Evolutionary conservation across 2,888 invertebrate species (phyloP).

Genomic region (Macrophya alboannulata): DNA sequence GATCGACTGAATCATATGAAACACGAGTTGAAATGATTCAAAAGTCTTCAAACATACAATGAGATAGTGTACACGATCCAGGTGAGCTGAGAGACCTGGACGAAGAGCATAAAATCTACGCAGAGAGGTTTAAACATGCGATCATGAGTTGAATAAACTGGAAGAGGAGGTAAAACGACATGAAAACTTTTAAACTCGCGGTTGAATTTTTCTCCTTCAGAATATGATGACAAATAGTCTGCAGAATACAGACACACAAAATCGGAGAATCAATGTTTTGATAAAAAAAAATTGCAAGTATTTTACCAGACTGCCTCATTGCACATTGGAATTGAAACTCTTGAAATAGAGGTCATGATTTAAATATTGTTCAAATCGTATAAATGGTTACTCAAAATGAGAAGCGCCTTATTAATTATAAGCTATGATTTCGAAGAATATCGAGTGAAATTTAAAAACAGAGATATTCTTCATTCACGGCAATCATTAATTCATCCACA

Average conservation of each 20-base stretch:
- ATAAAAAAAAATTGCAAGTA: too few species aligned
- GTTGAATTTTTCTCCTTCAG: background rate
- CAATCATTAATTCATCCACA: background rate
- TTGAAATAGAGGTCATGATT: background rate
- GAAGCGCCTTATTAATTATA: background rate
- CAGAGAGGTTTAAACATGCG: background rate
- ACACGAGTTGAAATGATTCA: background rate
- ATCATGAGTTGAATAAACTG: background rate
- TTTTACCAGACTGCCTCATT: background rate
- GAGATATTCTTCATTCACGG: background rate
- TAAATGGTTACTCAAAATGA: background rate
- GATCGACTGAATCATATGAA: background rate
- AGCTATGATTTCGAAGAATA: background rate
- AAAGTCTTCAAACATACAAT: background rate
- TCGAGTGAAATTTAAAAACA: slow-evolving; percentile 1
- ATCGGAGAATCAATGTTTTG: background rate
- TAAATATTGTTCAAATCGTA: background rate
- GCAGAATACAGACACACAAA: background rate
- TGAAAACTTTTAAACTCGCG: background rate
- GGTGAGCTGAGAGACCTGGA: background rate
- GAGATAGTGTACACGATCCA: background rate
- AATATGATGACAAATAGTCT: background rate
- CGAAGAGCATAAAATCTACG: background rate
- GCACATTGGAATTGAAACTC: background rate
- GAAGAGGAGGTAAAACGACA: background rate